Conservation (phyloP, 2,113 vertebrate genomes). For the Ceratotherium simum region DNA sequence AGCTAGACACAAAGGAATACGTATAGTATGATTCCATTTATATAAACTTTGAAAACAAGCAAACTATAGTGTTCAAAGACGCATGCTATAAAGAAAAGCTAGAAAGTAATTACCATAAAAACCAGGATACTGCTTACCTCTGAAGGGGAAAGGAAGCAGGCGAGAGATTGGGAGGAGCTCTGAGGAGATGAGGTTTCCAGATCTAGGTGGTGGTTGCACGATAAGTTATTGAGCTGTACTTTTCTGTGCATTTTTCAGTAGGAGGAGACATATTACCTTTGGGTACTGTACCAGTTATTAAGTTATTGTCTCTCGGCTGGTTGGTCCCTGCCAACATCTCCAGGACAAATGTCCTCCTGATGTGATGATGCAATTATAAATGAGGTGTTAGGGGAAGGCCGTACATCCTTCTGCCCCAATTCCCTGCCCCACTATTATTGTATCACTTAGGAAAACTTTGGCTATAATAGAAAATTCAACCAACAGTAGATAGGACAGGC, state of each 20-base stretch:
- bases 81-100: background rate
- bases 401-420: too few relatives aligned
- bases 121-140: background rate
- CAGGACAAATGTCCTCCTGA: too few relatives aligned
- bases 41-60: background rate
- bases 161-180: background rate
- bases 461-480: too few relatives aligned
- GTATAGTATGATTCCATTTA: background rate
- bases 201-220: background rate
- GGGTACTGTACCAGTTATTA: background rate
- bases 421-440: too few relatives aligned
- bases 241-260: background rate
- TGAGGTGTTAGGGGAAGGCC: too few relatives aligned
- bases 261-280: background rate
- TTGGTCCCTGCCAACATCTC: too few relatives aligned
- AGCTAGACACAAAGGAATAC: background rate
- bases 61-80: background rate
- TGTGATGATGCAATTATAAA: too few relatives aligned
- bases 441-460: too few relatives aligned
- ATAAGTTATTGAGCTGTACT: background rate
- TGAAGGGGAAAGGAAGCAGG: background rate
- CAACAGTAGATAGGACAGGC: too few relatives aligned
- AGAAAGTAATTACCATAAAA: background rate
- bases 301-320: background rate
- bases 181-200: background rate